Evolutionary conservation across 2,797 vertebrate genomes (phyloP), one percentile per base, ranked within the genome.

Genomic region (Gymnodraco acuticeps): DNA sequence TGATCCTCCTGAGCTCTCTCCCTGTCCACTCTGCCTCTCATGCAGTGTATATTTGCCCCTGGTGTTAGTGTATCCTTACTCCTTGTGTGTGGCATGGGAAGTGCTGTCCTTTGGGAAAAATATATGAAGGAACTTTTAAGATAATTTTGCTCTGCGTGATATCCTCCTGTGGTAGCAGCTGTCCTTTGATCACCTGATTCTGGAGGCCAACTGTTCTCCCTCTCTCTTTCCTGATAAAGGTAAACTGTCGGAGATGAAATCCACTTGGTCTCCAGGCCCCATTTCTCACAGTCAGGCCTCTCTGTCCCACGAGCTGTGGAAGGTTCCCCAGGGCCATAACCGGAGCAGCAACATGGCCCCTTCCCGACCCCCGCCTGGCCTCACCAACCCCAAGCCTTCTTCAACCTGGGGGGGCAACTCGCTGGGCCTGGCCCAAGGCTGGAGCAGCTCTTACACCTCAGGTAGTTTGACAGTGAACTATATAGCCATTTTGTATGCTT

Each of bases 231-330:
- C 33, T 38, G 8, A 5, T 77, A 10, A 89, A 99, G 98, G 97
- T 91, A 99, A 99, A 95, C 91, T 99, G 84, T 96, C 98, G 47
- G 98, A 99, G 92, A 97, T 98, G 91, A 99, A 99, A 90, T 99
- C 98, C 43, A 97, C 97, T 4, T 99, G 98, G 98, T 98, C 98
- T 73, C 95, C 97, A 12, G 96, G 97, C 73, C 96, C 98, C 17
- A 96, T 97, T 89, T 96, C 97, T 86, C 98, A 99, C 95, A 96
- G 95, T 16, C 98, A 98, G 95, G 95, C 96, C 71, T 97, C 98
- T 73, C 93, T 99, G 67, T 98, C 98, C 85, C 98, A 99, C 0
- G 98, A 99, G 89, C 95, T 99, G 78, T 99, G 98, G 98, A 99
- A 99, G 95, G 98, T 98, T 73, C 94, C 95, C 14, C 95, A 94